Evolutionary conservation across 2,113 vertebrate species (phyloP), one percentile per base, ranked within the genome.

Genomic region (Shinisaurus crocodilurus): DNA sequence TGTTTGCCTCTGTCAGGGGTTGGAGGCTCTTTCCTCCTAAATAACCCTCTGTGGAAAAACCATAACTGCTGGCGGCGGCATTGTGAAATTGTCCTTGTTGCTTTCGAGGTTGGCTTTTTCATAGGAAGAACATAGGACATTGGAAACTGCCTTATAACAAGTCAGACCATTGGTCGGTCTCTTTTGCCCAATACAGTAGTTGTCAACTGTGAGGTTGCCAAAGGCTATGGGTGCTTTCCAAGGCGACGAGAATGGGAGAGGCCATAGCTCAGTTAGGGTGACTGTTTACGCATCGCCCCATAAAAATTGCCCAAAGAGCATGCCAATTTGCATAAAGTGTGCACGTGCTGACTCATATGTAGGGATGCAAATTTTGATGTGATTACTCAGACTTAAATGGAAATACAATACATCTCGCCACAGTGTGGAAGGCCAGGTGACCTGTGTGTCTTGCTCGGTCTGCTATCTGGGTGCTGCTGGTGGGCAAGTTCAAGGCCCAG

Each of bases 41-140:
- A 88, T 81, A 81, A 81, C 63, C 45, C 63, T 5, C 87, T 88
- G 34, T 34, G 34, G 87, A 81, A 88, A 81, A 81, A 69, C 87
- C 77, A 70, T 37, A 81, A 70, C 34, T 81, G 87, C 45, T 69
- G 77, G 75, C 25, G 29, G 75, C 25, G 29, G 5, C 7, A 1
- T 37, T n/a, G 63, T 27, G 67, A 54, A 10, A 1, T n/a, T 69
- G 77, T n/a, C 75, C 75, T 65, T 37, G 6, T 76, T 67, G 45
- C 40, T 20, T 45, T 70, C 48, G 34, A 32, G 43, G 25, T 27
- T 50, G 40, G 83, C 16, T 48, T 70, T 69, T 16, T 70, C 16
- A 23, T 34, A 27, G 12, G 34, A 72, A 34, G 34, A 72, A 32
- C 34, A n/a, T 29, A 8, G 20, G 37, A 16, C 12, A 40, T 9